Evolutionary conservation across 1,140 invertebrate genomes (phyloP).

Genomic region (Riptortus pedestris): DNA sequence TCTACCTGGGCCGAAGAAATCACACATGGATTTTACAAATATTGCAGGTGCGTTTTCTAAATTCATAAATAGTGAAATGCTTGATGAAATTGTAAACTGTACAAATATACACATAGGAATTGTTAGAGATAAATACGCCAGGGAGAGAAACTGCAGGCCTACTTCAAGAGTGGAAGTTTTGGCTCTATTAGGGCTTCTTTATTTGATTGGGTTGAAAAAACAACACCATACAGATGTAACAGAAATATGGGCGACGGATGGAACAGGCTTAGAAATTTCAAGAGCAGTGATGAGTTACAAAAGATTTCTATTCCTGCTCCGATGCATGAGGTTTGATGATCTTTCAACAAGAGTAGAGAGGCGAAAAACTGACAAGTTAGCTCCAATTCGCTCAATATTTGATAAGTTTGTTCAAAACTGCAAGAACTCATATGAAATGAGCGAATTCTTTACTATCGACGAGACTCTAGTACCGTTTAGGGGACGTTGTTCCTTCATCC

Average conservation of each 20-base stretch:
- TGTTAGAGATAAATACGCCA: not conserved
- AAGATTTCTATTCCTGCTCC: conserved; percentile 32
- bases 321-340: conserved; percentile 35
- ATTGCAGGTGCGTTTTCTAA: not conserved
- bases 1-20: not conserved
- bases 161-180: conserved; percentile 26
- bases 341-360: conserved; percentile 30
- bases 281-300: conserved; percentile 16
- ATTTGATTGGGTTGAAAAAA: conserved; percentile 31
- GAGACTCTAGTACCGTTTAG: conserved; percentile 37
- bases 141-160: conserved; percentile 19
- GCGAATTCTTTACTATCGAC: conserved; percentile 32
- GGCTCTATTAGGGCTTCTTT: conserved; percentile 30
- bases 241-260: conserved; percentile 34
- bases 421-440: conserved; percentile 22
- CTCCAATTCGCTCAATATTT: conserved; percentile 30
- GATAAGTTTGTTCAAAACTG: conserved; percentile 33
- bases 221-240: conserved; percentile 29
- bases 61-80: conserved; percentile 3
- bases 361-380: conserved; percentile 32
- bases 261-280: conserved; percentile 26
- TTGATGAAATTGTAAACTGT: not conserved
- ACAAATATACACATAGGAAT: not conserved
- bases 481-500: conserved; percentile 36
- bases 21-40: not conserved